A percentile compares a stretch with the other conserved stretches of the same genome.
Evolutionary conservation across 2,113 vertebrate genomes (phyloP).

Genomic region (Neogale vison): DNA sequence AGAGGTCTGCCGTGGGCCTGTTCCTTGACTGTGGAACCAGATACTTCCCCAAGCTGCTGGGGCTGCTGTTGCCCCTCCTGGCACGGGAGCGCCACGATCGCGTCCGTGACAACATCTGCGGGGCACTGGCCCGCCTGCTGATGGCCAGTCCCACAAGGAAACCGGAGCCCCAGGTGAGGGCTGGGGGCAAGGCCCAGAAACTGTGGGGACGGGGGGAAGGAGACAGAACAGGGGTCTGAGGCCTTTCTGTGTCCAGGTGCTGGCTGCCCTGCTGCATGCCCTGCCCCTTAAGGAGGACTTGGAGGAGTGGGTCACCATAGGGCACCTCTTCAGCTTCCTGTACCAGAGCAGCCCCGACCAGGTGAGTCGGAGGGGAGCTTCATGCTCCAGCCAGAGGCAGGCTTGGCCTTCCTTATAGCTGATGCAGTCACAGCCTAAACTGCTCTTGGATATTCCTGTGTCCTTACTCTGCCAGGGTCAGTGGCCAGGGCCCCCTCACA

Average conservation of each 20-base stretch:
- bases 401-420: not conserved
- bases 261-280: conserved; percentile 86
- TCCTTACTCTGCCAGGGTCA: not conserved
- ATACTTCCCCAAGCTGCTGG: conserved; percentile 89
- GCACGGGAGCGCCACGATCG: conserved; percentile 85
- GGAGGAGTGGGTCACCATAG: conserved; percentile 92
- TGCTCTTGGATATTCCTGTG: not conserved
- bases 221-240: not conserved
- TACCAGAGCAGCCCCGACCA: conserved; percentile 83
- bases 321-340: conserved; percentile 88
- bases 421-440: not conserved
- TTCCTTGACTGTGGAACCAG: conserved; percentile 80
- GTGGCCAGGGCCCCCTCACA: not conserved
- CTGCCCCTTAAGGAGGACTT: conserved; percentile 92
- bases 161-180: conserved; percentile 89
- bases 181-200: not conserved
- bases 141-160: conserved; percentile 84
- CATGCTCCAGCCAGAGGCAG: not conserved
- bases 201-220: not conserved
- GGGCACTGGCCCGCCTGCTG: conserved; percentile 91
- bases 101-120: conserved; percentile 93
- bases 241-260: conserved; percentile 82
- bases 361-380: conserved; percentile 20
- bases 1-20: not conserved
- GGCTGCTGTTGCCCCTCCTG: conserved; percentile 89